phyloP scores from a whole-genome alignment of 2,113 vertebrate species.

The Holacanthus passer region DNA sequence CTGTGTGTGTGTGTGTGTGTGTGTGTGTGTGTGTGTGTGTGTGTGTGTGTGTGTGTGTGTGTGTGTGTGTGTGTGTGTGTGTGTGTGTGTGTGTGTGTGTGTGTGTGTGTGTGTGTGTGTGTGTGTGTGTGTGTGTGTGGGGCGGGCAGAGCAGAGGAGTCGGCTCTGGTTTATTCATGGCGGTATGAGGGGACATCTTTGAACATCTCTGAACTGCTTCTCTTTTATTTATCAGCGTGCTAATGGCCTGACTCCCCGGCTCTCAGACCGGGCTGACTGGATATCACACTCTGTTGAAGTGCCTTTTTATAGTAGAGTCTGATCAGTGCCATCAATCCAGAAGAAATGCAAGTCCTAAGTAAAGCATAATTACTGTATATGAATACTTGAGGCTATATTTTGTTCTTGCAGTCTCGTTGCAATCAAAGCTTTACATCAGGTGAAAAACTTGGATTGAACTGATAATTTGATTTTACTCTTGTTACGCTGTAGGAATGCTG shows the following conservation, averaged over 20 bases:
- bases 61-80: neutral
- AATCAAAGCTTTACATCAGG: neutral
- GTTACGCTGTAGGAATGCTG: neutral
- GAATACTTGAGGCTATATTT: neutral
- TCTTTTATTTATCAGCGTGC: slow-evolving; percentile 28
- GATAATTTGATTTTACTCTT: neutral
- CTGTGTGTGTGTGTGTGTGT: slow-evolving; percentile 1
- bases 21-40: neutral
- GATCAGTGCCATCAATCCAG: slow-evolving; percentile 12
- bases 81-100: slow-evolving; percentile 5
- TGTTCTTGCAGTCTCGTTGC: neutral
- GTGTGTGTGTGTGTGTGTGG: neutral
- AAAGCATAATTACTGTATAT: neutral
- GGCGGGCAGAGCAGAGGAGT: slow-evolving; percentile 5
- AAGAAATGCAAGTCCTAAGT: neutral
- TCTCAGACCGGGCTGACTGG: neutral
- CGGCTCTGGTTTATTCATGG: slow-evolving; percentile 27
- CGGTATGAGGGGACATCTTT: slow-evolving; percentile 5
- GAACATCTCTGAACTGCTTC: slow-evolving; percentile 8
- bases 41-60: neutral
- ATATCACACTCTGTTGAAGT: slow-evolving; percentile 21
- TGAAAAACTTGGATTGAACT: neutral
- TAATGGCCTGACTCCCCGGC: neutral
- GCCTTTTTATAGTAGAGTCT: neutral
- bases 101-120: neutral